Conservation (phyloP, 2,113 vertebrate species). For the Speoplatyrhinus poulsoni region DNA sequence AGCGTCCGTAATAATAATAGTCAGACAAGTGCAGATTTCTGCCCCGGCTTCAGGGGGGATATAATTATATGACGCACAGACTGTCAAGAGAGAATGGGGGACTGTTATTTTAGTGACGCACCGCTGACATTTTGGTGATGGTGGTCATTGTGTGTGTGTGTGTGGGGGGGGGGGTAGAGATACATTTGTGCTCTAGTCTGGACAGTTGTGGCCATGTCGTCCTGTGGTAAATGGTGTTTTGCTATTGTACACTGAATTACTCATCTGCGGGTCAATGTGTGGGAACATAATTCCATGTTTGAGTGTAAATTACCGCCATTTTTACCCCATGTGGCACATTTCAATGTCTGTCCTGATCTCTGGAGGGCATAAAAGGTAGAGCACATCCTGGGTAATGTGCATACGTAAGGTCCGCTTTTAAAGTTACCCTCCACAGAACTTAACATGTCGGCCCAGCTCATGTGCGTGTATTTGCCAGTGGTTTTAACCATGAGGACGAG, state of each 20-base stretch:
- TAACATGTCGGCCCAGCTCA: no score
- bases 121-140: constrained; percentile 63
- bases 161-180: constrained; percentile 38
- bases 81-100: constrained; percentile 62
- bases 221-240: constrained; percentile 48
- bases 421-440: no score
- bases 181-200: constrained; percentile 52
- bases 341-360: constrained; percentile 35
- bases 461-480: no score
- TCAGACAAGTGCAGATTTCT: constrained; percentile 72
- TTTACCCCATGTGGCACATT: constrained; percentile 54
- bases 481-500: no score
- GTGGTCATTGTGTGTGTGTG: background rate
- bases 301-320: constrained; percentile 56
- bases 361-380: background rate
- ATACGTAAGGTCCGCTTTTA: no score
- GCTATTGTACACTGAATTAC: constrained; percentile 68
- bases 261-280: constrained; percentile 20
- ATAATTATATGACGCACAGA: constrained; percentile 71
- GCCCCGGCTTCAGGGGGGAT: constrained; percentile 69
- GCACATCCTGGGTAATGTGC: no score
- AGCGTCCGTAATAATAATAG: constrained; percentile 57
- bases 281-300: no score
- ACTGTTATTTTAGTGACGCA: constrained; percentile 65
- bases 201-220: constrained; percentile 14